A percentile compares a stretch with the other conserved stretches of the same genome.
These are phyloP conservation scores for Apus apus DNA, from an alignment of 2,113 vertebrate genomes.

Conservation along the genomic window DNA sequence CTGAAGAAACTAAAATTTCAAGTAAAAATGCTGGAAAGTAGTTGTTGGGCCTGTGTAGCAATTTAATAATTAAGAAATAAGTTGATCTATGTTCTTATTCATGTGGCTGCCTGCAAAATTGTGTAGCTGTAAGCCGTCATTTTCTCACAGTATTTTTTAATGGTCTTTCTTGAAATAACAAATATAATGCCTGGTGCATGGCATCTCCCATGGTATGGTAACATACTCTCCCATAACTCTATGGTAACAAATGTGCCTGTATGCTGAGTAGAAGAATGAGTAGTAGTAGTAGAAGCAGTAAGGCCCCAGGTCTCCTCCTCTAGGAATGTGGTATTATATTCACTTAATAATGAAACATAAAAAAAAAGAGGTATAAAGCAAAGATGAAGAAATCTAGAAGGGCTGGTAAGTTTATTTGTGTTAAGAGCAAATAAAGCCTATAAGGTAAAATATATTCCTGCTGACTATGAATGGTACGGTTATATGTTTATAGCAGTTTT, in stretches of 20 bases:
- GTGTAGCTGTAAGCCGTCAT: background rate
- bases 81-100: background rate
- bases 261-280: background rate
- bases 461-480: background rate
- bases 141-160: background rate
- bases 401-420: background rate
- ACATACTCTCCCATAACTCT: background rate
- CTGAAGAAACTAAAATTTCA: background rate
- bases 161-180: background rate
- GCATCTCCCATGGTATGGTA: background rate
- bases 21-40: background rate
- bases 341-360: background rate
- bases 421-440: background rate
- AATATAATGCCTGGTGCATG: background rate
- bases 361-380: background rate
- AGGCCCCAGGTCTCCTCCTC: background rate
- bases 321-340: background rate
- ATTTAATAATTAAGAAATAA: background rate
- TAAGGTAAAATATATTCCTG: background rate
- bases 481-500: background rate
- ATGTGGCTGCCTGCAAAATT: background rate
- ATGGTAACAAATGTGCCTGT: background rate
- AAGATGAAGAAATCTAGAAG: background rate
- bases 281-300: background rate
- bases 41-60: background rate